Evolutionary conservation across 2,888 invertebrate species (phyloP).

Genomic region (Nemotelus pantherinus): DNA sequence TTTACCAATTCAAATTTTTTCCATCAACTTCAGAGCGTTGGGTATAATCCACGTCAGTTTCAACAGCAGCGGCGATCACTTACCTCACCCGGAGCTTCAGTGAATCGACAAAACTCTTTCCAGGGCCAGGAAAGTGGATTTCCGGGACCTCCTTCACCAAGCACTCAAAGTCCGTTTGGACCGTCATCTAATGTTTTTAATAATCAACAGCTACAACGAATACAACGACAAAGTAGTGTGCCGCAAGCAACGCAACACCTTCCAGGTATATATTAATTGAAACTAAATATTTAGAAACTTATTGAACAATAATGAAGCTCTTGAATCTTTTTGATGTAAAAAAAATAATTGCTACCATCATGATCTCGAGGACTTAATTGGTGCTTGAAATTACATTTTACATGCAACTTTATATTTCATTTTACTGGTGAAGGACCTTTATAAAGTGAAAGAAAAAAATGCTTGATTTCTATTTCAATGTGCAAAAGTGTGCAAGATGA

Average conservation of each 20-base stretch:
- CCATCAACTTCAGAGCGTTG: slow-evolving; percentile 56
- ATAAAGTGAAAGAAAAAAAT: slow-evolving; percentile 6
- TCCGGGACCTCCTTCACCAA: slow-evolving; percentile 58
- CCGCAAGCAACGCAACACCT: slow-evolving; percentile 65
- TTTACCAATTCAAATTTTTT: too few species aligned
- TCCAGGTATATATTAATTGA: slow-evolving; percentile 58
- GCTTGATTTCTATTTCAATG: not conserved
- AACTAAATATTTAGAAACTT: slow-evolving; percentile 1
- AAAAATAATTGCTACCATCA: not conserved
- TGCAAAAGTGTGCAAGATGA: slow-evolving; percentile 3
- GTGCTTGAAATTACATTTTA: slow-evolving; percentile 14
- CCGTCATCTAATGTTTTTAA: slow-evolving; percentile 58
- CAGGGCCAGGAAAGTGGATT: slow-evolving; percentile 54
- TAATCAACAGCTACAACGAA: slow-evolving; percentile 60
- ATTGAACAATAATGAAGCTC: slow-evolving; percentile 5
- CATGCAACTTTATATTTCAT: slow-evolving; percentile 7
- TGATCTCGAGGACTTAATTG: slow-evolving; percentile 1
- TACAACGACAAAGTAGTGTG: slow-evolving; percentile 63
- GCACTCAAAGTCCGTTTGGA: slow-evolving; percentile 59
- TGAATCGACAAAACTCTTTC: slow-evolving; percentile 64
- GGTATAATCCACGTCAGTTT: slow-evolving; percentile 60
- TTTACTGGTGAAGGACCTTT: slow-evolving; percentile 11
- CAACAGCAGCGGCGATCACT: slow-evolving; percentile 61
- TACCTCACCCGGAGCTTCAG: slow-evolving; percentile 61
- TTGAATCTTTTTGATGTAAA: slow-evolving; percentile 1